Evolutionary conservation across 2,797 vertebrate species (phyloP).

Genomic region (Pristis pectinata): DNA sequence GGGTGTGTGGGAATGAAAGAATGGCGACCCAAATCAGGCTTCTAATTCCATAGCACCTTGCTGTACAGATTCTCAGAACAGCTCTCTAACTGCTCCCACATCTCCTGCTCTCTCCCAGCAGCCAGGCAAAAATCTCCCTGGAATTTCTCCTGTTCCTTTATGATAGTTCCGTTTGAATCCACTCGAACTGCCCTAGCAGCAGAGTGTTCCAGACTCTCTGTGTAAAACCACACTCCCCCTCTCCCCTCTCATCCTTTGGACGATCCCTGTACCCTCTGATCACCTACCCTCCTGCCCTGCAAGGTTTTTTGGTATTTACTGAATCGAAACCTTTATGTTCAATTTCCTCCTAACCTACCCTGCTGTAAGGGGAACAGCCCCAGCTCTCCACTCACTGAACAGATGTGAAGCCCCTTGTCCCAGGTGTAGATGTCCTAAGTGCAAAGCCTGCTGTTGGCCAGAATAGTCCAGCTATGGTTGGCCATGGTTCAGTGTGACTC

Average conservation of each 20-base stretch:
- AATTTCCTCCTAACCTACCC: background rate
- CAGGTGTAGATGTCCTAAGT: background rate
- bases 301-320: background rate
- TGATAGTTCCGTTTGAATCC: background rate
- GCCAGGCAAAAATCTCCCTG: too few relatives aligned
- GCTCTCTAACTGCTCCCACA: too few relatives aligned
- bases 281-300: background rate
- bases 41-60: background rate
- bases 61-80: background rate
- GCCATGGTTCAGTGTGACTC: background rate
- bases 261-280: background rate
- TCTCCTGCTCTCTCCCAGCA: too few relatives aligned
- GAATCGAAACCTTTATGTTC: background rate
- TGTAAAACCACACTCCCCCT: too few relatives aligned
- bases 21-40: background rate
- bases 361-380: background rate
- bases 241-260: too few relatives aligned
- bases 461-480: background rate
- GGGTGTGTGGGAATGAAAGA: background rate
- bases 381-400: background rate
- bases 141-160: too few relatives aligned
- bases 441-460: background rate
- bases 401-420: background rate
- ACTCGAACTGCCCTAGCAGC: background rate
- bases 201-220: background rate